Conservation (phyloP, 1,140 invertebrate species). For the Listronotus oregonensis region DNA sequence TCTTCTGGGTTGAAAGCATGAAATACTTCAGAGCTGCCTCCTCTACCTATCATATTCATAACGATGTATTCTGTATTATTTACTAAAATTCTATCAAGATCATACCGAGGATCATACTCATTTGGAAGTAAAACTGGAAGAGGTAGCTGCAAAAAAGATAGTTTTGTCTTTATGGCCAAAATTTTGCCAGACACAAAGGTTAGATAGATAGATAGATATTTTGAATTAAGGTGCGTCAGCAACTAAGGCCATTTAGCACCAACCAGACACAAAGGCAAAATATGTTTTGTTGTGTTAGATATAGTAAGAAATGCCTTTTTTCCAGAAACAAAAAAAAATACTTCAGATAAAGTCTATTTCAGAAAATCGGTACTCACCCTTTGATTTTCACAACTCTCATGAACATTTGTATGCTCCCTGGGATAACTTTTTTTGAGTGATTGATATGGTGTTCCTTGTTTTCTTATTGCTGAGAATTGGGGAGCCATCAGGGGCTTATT, state of each 20-base stretch:
- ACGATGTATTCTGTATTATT: slow-evolving; percentile 47
- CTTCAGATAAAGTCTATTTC: too few species aligned
- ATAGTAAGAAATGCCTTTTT: too few species aligned
- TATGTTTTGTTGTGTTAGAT: too few species aligned
- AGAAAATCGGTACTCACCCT: slow-evolving; percentile 9
- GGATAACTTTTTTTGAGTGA: background rate
- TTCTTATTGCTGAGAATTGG: slow-evolving; percentile 6
- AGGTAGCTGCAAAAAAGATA: slow-evolving; percentile 3
- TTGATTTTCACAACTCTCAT: background rate
- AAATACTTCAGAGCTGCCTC: slow-evolving; percentile 53
- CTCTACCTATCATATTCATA: slow-evolving; percentile 49
- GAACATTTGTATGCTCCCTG: background rate
- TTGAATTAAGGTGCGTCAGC: too few species aligned
- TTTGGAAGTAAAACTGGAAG: slow-evolving; percentile 1
- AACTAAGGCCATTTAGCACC: background rate
- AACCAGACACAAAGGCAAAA: background rate
- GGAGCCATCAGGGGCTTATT: slow-evolving; percentile 13
- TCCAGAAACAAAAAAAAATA: too few species aligned
- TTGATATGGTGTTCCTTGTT: slow-evolving; percentile 2
- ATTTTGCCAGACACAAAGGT: background rate
- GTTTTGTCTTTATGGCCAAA: background rate
- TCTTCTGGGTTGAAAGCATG: slow-evolving; percentile 42
- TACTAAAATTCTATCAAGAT: slow-evolving; percentile 40
- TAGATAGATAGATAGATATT: too few species aligned
- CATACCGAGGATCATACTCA: slow-evolving; percentile 26